These are phyloP conservation scores for Portunus trituberculatus DNA, from an alignment of 1,140 invertebrate genomes.

Conservation along the genomic window DNA sequence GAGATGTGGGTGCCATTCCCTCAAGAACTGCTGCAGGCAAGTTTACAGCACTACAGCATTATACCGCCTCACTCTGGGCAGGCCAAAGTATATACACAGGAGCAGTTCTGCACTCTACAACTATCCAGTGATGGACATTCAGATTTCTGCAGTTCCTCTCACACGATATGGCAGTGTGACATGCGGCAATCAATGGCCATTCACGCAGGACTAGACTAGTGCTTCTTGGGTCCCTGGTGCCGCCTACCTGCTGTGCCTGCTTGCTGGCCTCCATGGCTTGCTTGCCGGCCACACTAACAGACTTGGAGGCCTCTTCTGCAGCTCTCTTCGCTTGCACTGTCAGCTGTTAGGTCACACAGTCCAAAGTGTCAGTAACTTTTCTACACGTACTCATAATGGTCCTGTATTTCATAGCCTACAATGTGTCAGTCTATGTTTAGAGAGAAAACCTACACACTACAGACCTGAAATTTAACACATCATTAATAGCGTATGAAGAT, in stretches of 20 bases:
- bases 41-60: conserved; percentile 21
- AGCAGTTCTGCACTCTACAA: too few relatives aligned
- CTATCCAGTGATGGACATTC: too few relatives aligned
- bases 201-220: not conserved
- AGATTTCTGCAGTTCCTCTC: too few relatives aligned
- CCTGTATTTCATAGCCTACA: not conserved
- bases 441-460: not conserved
- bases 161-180: too few relatives aligned
- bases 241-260: conserved; percentile 86
- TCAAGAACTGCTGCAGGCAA: not conserved
- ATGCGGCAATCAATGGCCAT: not conserved
- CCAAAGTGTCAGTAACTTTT: not conserved
- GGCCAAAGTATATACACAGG: too few relatives aligned
- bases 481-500: not conserved
- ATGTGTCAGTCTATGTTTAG: not conserved
- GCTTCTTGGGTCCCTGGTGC: not conserved
- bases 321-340: conserved; percentile 94
- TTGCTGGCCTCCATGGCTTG: conserved; percentile 92
- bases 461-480: not conserved
- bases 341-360: conserved; percentile 82
- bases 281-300: conserved; percentile 90
- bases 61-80: too few relatives aligned
- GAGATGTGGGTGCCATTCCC: not conserved
- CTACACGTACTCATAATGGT: not conserved
- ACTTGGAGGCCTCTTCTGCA: conserved; percentile 91